Base-by-base conservation (phyloP, 37 sponge, comb jelly and placozoan genomes). In the Eunapius fragilis region DNA sequence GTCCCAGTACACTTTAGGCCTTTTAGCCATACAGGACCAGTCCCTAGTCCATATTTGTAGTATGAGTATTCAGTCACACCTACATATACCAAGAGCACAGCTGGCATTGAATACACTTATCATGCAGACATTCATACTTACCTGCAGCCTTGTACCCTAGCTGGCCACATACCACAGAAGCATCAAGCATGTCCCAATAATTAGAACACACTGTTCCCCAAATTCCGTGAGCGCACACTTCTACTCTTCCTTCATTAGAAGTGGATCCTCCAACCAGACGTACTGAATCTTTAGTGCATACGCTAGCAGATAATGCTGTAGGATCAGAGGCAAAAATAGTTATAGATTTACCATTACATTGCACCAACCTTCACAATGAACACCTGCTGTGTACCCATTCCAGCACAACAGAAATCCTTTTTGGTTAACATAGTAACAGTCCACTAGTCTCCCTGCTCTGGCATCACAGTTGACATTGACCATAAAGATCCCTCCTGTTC, bases 141-240 rank as follows among this genome's bases (percentile, higher is more conserved):
- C 75, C 75, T 33, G 2, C 33, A 31, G 75, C 34, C 25, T 75
- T 35, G 31, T 75, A 75, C 24, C 75, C 75, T 7, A 75, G 75
- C 26, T 75, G 75, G 24, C 31, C 23, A 35, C 75, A 75, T 24
- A 31, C 75, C 75, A 75, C 75, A 36, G 32, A 23, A 75, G 75
- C 75, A 75, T 32, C 34, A 32, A 3, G 47, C 2, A n/a, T 25
- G 68, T 85, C 70, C 85, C 85, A 85, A 58, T 58, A 58, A 69
- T 76, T 77, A 68, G 76, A 76, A 69, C 85, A 85, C 37, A 85
- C 77, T 25, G 77, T 77, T 19, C 85, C 85, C 85, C 85, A 85
- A 11, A 37, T 41, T 25, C 85, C 85, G 24, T 85, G 77, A 22
- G 77, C 37, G 69, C 85, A 85, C 31, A 85, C 45, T 77, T 85